Conservation (phyloP, 2,797 vertebrate genomes). For the Enteromius mattozi region DNA sequence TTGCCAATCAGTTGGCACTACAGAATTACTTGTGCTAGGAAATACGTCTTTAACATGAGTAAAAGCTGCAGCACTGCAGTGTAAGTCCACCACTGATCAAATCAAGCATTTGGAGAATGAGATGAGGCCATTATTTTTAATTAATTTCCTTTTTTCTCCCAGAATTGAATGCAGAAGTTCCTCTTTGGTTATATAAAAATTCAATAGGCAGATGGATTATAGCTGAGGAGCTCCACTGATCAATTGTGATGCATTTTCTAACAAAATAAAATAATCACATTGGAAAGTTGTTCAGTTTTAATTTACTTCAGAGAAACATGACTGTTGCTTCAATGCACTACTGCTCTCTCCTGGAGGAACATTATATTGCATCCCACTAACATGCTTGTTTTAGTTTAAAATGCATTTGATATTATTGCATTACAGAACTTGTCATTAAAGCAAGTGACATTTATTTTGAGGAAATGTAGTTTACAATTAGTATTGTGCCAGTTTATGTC, state of each 20-base stretch:
- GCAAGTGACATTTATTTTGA: not conserved
- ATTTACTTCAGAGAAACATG: not conserved
- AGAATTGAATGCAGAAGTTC: constrained; percentile 2
- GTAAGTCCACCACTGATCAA: not conserved
- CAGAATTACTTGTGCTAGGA: not conserved
- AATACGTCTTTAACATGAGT: not conserved
- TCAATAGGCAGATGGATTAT: constrained; percentile 25
- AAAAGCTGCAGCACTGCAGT: not conserved
- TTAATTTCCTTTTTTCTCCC: constrained; percentile 5
- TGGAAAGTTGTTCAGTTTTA: not conserved
- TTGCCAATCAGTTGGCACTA: constrained; percentile 1
- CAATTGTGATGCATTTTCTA: constrained; percentile 13
- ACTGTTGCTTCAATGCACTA: constrained; percentile 8
- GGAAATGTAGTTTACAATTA: not conserved
- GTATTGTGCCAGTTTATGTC: not conserved
- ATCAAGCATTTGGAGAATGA: not conserved
- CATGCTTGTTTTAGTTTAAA: not conserved
- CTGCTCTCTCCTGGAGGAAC: constrained; percentile 54
- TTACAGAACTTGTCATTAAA: not conserved
- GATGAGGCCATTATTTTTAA: constrained; percentile 23
- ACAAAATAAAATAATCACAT: constrained; percentile 23
- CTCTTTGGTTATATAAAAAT: not conserved
- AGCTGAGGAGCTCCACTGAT: not conserved
- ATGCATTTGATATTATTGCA: not conserved
- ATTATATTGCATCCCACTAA: constrained; percentile 14